Base-by-base conservation (phyloP, 1,140 invertebrate genomes). In the Rhyacophila brunnea region DNA sequence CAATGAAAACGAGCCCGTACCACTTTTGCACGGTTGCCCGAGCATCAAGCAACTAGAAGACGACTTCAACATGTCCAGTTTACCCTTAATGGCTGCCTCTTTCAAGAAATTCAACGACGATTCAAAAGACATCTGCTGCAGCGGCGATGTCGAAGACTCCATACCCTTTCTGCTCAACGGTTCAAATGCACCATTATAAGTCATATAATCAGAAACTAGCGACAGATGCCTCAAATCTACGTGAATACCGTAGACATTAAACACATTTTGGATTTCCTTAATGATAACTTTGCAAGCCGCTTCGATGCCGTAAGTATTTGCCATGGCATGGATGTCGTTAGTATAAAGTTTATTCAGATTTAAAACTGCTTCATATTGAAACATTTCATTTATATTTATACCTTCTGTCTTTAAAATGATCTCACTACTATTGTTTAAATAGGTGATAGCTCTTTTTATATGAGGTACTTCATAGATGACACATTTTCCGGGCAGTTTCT, bases 81-180 rank as follows among this genome's bases (percentile, higher is more conserved):
- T 79, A 68, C 85, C 84, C 70, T 81, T 81, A 7, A 95, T 72
- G 9, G 89, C 85, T 0, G 97, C 90, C 54, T 85, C 86, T 67
- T 90, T 89, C 45, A 99, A 80, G 70, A 98, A 98, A 65, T 83
- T 83, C 17, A 93, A 77, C 1, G 94, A 92, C 1, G 94, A 94
- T 77, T 99, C 97, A 69, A 97, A 99, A 1, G 91, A 96, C 91
- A 99, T 99, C 78, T 98, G 95, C 71, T 99, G 97, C 1, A 99
- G 74, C 0, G 95, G 92, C 2, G 96, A 99, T 0, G 91, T 81
- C 35, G 87, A 92, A 17, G 84, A 85, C 65, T 90, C 87, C 83
- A 99, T 95, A 5, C 93, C 93, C 69, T 85, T 87, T 20, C 96
- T 81, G 74, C 91, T 99, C 71, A 99, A 87, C 0, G 96, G 91